Evolutionary conservation across 92 coral and sea anemone genomes (phyloP), one percentile per base, ranked within the genome.

Genomic region (Metridium senile): DNA sequence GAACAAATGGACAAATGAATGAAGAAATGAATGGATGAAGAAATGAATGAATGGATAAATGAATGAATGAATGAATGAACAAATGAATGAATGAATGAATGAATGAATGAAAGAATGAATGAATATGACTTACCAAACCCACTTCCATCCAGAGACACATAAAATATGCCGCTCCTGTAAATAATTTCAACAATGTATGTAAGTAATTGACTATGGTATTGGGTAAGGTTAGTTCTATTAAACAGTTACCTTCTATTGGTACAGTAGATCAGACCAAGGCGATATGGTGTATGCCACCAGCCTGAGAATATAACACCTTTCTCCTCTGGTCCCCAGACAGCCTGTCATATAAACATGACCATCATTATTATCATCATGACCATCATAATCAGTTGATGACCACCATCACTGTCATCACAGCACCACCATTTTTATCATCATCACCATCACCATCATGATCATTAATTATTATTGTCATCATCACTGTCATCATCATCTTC

Each of bases 171-270:
- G 72, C 83, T 84, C 47, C 92, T 90, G 86, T 0, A 59, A 70
- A n/a, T n/a, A n/a, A n/a, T n/a, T n/a, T n/a, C n/a, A n/a, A n/a
- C n/a, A n/a, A n/a, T n/a, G n/a, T n/a, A n/a, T n/a, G n/a, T n/a
- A n/a, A n/a, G n/a, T n/a, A n/a, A n/a, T n/a, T n/a, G n/a, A n/a
- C n/a, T n/a, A n/a, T n/a, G n/a, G n/a, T n/a, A n/a, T n/a, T n/a
- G n/a, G n/a, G n/a, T n/a, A n/a, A n/a, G n/a, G n/a, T n/a, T n/a
- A n/a, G n/a, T n/a, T n/a, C n/a, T n/a, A n/a, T n/a, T n/a, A n/a
- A n/a, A n/a, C n/a, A n/a, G n/a, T n/a, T 87, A 95, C 99, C 90
- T 92, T 75, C 99, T 87, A 28, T 92, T 89, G 0, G 92, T 71
- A 39, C 97, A 89, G 68, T 87, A 92, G 49, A 82, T 70, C 52